Percentiles rank a stretch among this genome's conserved stretches.
phyloP scores from a whole-genome alignment of 2,888 invertebrate species.

The Pollenia amentaria region DNA sequence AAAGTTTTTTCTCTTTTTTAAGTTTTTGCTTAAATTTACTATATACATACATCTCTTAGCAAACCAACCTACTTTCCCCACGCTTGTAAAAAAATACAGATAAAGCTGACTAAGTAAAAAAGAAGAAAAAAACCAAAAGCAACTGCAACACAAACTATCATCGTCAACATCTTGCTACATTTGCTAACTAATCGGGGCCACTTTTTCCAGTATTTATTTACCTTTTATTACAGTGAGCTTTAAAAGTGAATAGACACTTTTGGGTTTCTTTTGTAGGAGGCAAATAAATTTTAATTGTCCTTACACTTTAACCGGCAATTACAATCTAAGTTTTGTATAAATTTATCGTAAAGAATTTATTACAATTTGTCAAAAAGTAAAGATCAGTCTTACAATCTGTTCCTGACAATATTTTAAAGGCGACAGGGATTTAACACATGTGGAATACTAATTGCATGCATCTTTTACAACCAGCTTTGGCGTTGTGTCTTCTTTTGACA shows the following conservation, averaged over 20 bases:
- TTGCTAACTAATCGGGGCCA: slow-evolving; percentile 51
- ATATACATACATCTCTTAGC: slow-evolving; percentile 21
- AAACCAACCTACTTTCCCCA: slow-evolving; percentile 66
- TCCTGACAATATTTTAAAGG: too few species aligned
- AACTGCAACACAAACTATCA: slow-evolving; percentile 37
- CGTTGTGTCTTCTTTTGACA: too few species aligned
- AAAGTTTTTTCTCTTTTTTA: slow-evolving; percentile 4
- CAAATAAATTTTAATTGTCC: too few species aligned
- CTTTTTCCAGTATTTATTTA: slow-evolving; percentile 43
- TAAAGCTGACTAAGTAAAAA: not conserved
- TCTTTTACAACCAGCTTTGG: too few species aligned
- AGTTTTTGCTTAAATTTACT: slow-evolving; percentile 42
- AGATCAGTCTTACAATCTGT: too few species aligned
- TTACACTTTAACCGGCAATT: too few species aligned
- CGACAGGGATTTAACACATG: too few species aligned
- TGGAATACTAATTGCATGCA: too few species aligned
- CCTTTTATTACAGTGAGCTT: slow-evolving; percentile 20
- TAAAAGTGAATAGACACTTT: not conserved
- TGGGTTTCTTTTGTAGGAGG: not conserved
- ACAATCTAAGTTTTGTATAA: too few species aligned
- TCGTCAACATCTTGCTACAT: slow-evolving; percentile 54
- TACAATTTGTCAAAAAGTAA: too few species aligned
- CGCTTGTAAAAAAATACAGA: slow-evolving; percentile 21
- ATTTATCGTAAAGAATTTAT: too few species aligned
- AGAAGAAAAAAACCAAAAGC: slow-evolving; percentile 2